Conservation (phyloP, 2,888 invertebrate species). For the Lobophora halterata region DNA sequence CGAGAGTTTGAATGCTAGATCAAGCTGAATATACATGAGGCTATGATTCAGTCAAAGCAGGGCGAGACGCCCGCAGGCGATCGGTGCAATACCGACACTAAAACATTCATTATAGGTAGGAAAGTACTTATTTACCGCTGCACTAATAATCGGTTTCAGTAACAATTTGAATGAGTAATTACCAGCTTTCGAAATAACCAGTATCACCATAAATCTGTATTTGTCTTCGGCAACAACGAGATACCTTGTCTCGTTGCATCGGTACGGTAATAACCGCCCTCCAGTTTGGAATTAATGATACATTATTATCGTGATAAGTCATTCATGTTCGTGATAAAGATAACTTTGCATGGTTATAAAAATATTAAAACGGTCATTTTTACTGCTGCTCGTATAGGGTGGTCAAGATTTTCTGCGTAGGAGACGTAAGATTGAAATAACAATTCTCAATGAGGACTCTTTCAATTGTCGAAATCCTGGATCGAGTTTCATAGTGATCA, state of each 20-base stretch:
- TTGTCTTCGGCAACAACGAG: constrained; percentile 35
- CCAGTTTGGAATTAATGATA: constrained; percentile 28
- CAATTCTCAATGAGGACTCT: constrained; percentile 11
- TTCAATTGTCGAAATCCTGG: constrained; percentile 4
- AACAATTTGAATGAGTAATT: constrained; percentile 63
- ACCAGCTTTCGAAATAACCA: constrained; percentile 49
- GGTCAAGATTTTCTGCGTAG: constrained; percentile 1
- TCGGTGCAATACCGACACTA: constrained; percentile 44
- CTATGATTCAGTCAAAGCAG: constrained; percentile 28
- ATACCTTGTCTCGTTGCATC: constrained; percentile 21
- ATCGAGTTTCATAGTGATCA: background rate
- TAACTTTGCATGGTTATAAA: constrained; percentile 3
- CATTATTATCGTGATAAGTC: constrained; percentile 25
- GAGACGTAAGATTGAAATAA: constrained; percentile 4
- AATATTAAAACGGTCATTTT: background rate
- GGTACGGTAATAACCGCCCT: constrained; percentile 24
- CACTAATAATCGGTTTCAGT: constrained; percentile 59
- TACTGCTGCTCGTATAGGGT: background rate
- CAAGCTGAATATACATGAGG: constrained; percentile 27
- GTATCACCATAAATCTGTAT: constrained; percentile 47
- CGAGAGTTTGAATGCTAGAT: too few species aligned
- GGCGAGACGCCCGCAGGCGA: constrained; percentile 28
- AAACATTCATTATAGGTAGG: constrained; percentile 47
- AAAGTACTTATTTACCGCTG: constrained; percentile 56
- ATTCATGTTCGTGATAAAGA: constrained; percentile 23